Evolutionary conservation across 2,888 invertebrate species (phyloP).

Genomic region (Muschampia plurimacula): DNA sequence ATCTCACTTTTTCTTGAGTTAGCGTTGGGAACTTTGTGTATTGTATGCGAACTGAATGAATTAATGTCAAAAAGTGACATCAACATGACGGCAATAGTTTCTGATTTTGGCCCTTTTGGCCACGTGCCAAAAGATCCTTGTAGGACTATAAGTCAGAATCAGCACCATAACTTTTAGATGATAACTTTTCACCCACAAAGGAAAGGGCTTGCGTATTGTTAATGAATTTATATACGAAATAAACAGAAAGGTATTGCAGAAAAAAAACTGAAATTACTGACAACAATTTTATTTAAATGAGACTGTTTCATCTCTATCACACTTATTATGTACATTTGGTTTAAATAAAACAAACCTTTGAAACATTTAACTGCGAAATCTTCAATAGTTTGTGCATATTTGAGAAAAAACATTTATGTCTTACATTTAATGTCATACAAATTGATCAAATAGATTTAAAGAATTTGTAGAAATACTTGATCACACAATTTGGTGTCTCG

Average conservation of each 20-base stretch:
- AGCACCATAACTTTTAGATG: too few relatives aligned
- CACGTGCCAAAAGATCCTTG: too few relatives aligned
- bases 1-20: too few relatives aligned
- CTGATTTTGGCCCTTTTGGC: too few relatives aligned
- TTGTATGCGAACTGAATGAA: too few relatives aligned
- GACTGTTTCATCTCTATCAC: slow-evolving; percentile 85
- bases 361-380: slow-evolving; percentile 78
- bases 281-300: slow-evolving; percentile 85
- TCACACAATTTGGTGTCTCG: slow-evolving; percentile 74
- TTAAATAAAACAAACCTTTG: slow-evolving; percentile 83
- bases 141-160: too few relatives aligned
- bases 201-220: neutral
- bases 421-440: slow-evolving; percentile 73
- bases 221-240: too few relatives aligned
- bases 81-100: too few relatives aligned
- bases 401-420: slow-evolving; percentile 76
- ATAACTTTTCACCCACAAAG: too few relatives aligned
- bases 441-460: slow-evolving; percentile 67
- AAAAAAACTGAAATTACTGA: slow-evolving; percentile 65
- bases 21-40: too few relatives aligned
- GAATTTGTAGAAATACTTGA: slow-evolving; percentile 66
- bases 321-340: slow-evolving; percentile 85
- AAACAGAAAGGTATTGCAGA: slow-evolving; percentile 40
- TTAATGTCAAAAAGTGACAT: too few relatives aligned
- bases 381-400: slow-evolving; percentile 83